A percentile compares a stretch with the other conserved stretches of the same genome.
Conservation (phyloP, 2,113 vertebrate genomes). For the Tragelaphus buxtoni region DNA sequence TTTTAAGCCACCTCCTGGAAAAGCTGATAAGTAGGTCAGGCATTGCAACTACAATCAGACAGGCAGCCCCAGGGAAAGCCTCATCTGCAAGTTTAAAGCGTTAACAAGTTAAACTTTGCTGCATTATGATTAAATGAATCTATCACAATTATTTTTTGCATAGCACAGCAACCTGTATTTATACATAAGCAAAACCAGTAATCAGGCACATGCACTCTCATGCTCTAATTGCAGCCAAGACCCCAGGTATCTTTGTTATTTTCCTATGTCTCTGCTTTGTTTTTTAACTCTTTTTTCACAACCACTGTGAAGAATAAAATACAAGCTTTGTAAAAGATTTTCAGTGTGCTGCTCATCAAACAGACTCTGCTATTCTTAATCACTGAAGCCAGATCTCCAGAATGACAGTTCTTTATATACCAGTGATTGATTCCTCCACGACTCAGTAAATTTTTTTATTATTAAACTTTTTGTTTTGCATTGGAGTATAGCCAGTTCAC, state of each 20-base stretch:
- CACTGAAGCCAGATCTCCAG: neutral
- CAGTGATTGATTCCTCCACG: neutral
- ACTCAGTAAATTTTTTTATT: neutral
- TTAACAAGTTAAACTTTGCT: neutral
- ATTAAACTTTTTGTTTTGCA: neutral
- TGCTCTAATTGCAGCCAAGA: neutral
- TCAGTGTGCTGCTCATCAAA: neutral
- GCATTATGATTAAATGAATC: conserved; percentile 41
- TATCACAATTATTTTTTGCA: conserved; percentile 65
- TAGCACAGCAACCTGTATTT: conserved; percentile 33
- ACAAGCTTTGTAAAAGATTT: neutral
- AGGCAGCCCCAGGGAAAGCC: conserved; percentile 34
- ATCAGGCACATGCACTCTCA: neutral
- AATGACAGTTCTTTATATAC: neutral
- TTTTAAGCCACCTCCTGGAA: neutral
- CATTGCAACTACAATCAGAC: conserved; percentile 25
- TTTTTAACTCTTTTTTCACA: neutral
- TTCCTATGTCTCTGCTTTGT: neutral
- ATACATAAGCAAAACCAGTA: conserved; percentile 23
- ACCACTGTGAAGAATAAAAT: neutral
- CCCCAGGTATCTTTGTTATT: neutral
- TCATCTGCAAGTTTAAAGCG: conserved; percentile 36
- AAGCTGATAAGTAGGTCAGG: conserved; percentile 54
- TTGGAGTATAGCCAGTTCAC: neutral
- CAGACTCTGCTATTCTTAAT: neutral